Base-by-base conservation (phyloP, 2,113 vertebrate genomes). In the Melanerpes aurifrons region DNA sequence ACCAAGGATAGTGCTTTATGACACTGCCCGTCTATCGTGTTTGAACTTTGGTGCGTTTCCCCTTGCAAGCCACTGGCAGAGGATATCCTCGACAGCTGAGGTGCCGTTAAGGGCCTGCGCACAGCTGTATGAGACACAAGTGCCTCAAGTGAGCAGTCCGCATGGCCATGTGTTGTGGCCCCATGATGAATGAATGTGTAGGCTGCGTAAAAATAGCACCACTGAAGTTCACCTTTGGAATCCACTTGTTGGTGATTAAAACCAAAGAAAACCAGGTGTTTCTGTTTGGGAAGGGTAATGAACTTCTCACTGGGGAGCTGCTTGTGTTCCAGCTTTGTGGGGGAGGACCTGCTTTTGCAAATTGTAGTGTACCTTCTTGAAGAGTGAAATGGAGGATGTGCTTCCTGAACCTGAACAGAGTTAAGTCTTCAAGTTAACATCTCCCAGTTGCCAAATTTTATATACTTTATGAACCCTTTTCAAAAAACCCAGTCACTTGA, bases 371-470 rank as follows among this genome's bases (percentile, higher is more conserved):
- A 21, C 31, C 48, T 50, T 82, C 28, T 25, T 50, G 31, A 8
- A 8, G 15, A 54, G 61, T 0, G 1, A 74, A 75, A 37, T 31
- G 32, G 22, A 22, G 47, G 20, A 50, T 62, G 17, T 53, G 56
- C 22, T 82, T 19, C 35, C 31, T 92, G 68, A 54, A 71, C 67
- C 72, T 40, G 40, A 70, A 15, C 63, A 73, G 37, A 58, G 18
- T 82, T 53, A 28, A 29, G 35, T 83, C 63, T 76, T 93, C 47
- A 40, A 82, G 48, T 80, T 87, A 90, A 83, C 11, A 7, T 81
- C 76, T 47, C 87, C 47, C 32, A 86, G 87, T 91, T 92, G 79
- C 35, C 54, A 72, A 26, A 73, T 86, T 81, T 86, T 82, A 43
- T 54, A 11, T 77, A 29, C 79, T 77, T 59, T 69, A 68, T 90